Evolutionary conservation across 2,113 vertebrate species (phyloP), one percentile per base, ranked within the genome.

Genomic region (Entomyzon cyanotis): DNA sequence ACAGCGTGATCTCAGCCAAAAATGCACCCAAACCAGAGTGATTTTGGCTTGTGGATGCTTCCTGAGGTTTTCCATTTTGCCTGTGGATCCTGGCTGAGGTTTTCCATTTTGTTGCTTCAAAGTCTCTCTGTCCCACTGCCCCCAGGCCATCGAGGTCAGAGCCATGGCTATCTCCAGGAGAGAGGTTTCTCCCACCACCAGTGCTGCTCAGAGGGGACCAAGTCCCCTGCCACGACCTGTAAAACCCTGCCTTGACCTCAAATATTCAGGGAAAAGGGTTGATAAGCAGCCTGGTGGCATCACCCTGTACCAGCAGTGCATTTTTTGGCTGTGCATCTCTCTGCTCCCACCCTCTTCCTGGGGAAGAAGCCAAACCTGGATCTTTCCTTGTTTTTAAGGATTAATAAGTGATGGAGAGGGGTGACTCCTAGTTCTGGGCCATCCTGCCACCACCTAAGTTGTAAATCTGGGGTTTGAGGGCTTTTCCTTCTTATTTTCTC

Each of bases 331-430:
- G 47, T 9, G 19, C 59, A 82, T 17, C 35, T 33, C 55, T 49
- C 62, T 42, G 52, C n/a, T 68, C 44, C 47, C 10, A 39, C 21
- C 27, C 35, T 55, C 35, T 68, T 46, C 8, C 44, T 10, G 44
- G 18, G 19, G 44, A 46, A 46, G 44, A 46, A 46, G 7, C 12
- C 69, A 63, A 83, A 63, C 37, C 60, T 46, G 52, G 12, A 28
- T 47, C 53, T 10, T 60, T 73, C 52, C 71, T n/a, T 21, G 21
- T 5, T 15, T 83, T 69, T 52, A 20, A 60, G 75, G 42, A 55
- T 65, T 21, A 58, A 74, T 4, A 31, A 0, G 0, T 10, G 41
- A 31, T 8, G 70, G 19, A 16, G 3, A 77, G 20, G 21, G 37
- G 31, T 37, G 39, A 65, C 5, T 88, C 5, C 17, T 27, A 24